Evolutionary conservation across 2,888 invertebrate species (phyloP).

Genomic region (Pinctada fucata): DNA sequence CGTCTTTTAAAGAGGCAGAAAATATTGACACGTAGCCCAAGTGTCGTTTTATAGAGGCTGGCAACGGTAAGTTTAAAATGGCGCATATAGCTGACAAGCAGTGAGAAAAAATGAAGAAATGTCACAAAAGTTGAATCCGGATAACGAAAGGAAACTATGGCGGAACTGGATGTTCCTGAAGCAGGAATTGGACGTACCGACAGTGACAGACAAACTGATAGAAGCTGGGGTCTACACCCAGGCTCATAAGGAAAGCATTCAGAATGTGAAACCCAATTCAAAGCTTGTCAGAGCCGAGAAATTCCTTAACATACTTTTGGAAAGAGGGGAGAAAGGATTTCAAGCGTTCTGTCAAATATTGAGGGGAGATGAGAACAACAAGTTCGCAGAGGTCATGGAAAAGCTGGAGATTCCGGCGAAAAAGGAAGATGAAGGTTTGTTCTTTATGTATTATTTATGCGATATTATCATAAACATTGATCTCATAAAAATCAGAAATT

Average conservation of each 20-base stretch:
- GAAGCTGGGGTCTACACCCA: constrained; percentile 45
- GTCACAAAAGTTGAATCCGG: constrained; percentile 27
- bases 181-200: constrained; percentile 48
- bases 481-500: too few species aligned
- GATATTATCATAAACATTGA: too few species aligned
- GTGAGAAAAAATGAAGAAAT: constrained; percentile 10
- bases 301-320: constrained; percentile 49
- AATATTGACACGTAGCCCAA: too few species aligned
- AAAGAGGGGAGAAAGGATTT: constrained; percentile 50
- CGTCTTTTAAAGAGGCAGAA: too few species aligned
- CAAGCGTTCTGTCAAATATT: constrained; percentile 52
- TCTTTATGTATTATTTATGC: background rate
- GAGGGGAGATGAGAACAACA: constrained; percentile 41
- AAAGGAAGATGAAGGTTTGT: background rate
- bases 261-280: constrained; percentile 43
- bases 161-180: constrained; percentile 52
- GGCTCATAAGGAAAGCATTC: constrained; percentile 37
- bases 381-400: constrained; percentile 48
- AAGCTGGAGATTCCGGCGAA: constrained; percentile 42
- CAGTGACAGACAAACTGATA: constrained; percentile 47
- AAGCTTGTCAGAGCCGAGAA: constrained; percentile 48
- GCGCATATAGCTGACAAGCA: too few species aligned
- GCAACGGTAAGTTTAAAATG: too few species aligned
- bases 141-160: constrained; percentile 49
- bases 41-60: too few species aligned